Evolutionary conservation across 1,140 invertebrate species (phyloP).

Genomic region (Eurosta solidaginis): DNA sequence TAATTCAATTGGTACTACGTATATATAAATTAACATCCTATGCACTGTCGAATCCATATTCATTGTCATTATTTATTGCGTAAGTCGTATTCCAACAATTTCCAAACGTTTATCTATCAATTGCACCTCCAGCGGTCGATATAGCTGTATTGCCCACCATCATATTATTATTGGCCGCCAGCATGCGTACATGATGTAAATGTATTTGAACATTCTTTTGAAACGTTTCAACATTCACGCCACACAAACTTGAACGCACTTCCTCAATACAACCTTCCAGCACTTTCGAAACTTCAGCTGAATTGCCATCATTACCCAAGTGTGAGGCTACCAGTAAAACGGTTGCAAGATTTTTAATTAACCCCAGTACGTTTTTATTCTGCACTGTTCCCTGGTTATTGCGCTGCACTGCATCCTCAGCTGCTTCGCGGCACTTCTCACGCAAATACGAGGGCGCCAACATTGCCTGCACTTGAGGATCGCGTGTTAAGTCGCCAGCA

Average conservation of each 20-base stretch:
- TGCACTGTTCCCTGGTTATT: constrained; percentile 71
- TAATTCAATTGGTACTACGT: no score
- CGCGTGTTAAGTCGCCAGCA: constrained; percentile 86
- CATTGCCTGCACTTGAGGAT: constrained; percentile 85
- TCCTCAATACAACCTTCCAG: constrained; percentile 90
- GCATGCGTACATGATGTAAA: constrained; percentile 84
- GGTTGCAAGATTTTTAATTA: constrained; percentile 87
- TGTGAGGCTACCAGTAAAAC: constrained; percentile 92
- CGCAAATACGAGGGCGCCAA: constrained; percentile 84
- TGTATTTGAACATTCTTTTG: constrained; percentile 90
- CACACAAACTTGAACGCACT: constrained; percentile 77
- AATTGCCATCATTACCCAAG: constrained; percentile 76
- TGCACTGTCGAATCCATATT: neutral
- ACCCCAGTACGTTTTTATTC: constrained; percentile 69
- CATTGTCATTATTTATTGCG: neutral
- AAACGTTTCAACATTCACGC: constrained; percentile 81
- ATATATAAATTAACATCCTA: no score
- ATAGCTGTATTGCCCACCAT: neutral
- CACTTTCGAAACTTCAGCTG: constrained; percentile 90
- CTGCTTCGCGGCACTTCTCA: constrained; percentile 85
- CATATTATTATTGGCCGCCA: constrained; percentile 34
- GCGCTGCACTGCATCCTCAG: constrained; percentile 77
- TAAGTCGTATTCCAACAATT: neutral
- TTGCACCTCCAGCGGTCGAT: neutral
- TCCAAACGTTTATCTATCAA: constrained; percentile 1